phyloP scores from a whole-genome alignment of 2,797 vertebrate genomes.

The Choloepus didactylus region DNA sequence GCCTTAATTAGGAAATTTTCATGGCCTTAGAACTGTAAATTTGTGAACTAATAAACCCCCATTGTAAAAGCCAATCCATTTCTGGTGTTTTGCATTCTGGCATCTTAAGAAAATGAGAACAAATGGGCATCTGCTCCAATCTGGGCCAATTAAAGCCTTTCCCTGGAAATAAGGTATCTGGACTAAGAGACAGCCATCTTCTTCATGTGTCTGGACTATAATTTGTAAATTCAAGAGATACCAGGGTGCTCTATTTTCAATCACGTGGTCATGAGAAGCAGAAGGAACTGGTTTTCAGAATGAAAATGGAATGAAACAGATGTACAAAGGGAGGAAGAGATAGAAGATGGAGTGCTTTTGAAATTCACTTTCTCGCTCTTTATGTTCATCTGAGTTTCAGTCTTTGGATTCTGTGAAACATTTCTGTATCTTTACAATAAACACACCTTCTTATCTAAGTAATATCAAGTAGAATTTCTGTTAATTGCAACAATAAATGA shows the following conservation, averaged over 20 bases:
- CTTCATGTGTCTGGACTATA: not conserved
- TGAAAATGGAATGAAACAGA: not conserved
- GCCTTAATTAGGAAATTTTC: too few species aligned
- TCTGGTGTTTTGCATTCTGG: too few species aligned
- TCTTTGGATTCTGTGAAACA: slow-evolving; percentile 34
- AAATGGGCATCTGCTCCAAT: not conserved
- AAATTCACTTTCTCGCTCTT: not conserved
- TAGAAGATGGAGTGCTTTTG: not conserved
- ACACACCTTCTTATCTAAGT: slow-evolving; percentile 5
- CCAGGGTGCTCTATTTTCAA: not conserved
- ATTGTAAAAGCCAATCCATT: too few species aligned
- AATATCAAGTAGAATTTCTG: not conserved
- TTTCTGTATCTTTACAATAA: slow-evolving; percentile 13
- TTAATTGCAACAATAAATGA: not conserved
- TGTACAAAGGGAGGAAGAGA: not conserved
- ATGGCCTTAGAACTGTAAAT: too few species aligned
- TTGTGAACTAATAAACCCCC: too few species aligned
- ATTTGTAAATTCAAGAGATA: slow-evolving; percentile 47
- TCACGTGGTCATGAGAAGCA: not conserved
- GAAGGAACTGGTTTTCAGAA: not conserved
- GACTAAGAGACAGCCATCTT: not conserved
- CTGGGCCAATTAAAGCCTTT: not conserved
- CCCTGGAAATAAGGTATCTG: not conserved
- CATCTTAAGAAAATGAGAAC: too few species aligned
- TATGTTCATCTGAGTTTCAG: slow-evolving; percentile 15